These are phyloP conservation scores for Lucilia cuprina DNA, from an alignment of 1,140 invertebrate species.

Conservation along the genomic window DNA sequence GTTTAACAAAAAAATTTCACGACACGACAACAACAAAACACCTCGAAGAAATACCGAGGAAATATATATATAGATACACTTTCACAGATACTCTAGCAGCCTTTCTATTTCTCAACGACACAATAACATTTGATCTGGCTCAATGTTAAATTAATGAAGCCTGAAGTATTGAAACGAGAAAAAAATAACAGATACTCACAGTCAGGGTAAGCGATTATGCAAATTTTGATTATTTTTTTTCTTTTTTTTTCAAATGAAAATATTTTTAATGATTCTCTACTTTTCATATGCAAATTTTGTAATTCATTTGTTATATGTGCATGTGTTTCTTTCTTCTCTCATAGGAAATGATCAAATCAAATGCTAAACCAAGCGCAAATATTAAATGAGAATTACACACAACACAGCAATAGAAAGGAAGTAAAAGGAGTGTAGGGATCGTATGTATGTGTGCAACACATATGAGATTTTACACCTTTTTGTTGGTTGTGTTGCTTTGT, in stretches of 20 bases:
- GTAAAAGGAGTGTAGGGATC: no score
- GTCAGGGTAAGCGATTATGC: background rate
- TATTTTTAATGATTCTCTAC: background rate
- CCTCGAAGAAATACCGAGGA: background rate
- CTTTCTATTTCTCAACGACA: background rate
- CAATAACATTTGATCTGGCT: background rate
- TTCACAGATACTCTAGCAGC: background rate
- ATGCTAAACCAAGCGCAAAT: background rate
- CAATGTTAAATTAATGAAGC: background rate
- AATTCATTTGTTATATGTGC: background rate
- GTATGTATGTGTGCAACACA: background rate
- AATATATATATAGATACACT: no score
- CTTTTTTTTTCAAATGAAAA: background rate
- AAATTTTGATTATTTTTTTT: background rate
- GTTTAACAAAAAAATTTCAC: background rate
- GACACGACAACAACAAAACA: background rate
- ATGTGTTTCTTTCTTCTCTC: no score
- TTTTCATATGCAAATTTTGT: background rate
- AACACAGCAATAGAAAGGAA: no score
- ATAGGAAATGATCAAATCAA: background rate
- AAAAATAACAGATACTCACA: background rate
- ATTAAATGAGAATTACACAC: background rate
- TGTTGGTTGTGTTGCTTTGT: background rate
- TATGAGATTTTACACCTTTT: background rate
- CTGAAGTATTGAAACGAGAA: background rate